Percentiles rank a stretch among this genome's conserved stretches.
Evolutionary conservation across 35 echinoderm and acorn worm species (phyloP).

Genomic region (Ophiothrix spiculata): DNA sequence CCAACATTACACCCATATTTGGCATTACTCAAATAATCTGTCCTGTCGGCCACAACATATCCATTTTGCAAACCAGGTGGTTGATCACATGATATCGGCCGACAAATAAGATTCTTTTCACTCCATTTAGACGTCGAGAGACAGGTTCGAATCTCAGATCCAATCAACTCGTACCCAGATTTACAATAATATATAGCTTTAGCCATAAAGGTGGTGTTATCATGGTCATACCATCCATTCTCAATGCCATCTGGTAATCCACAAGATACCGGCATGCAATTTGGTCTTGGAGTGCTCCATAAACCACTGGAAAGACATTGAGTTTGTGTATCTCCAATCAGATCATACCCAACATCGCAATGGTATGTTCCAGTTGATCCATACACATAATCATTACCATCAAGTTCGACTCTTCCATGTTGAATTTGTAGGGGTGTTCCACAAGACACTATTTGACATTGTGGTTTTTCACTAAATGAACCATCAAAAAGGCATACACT

Average conservation of each 20-base stretch:
- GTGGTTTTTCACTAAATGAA: constrained; percentile 10
- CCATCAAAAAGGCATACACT: constrained; percentile 39
- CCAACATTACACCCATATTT: constrained; percentile 32
- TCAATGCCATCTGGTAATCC: constrained; percentile 16
- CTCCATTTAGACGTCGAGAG: constrained; percentile 56
- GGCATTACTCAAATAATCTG: neutral
- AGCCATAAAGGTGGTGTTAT: constrained; percentile 9
- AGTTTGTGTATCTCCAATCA: neutral
- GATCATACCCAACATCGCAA: constrained; percentile 43
- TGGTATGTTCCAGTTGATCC: constrained; percentile 28
- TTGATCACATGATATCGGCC: constrained; percentile 19
- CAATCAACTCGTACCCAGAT: constrained; percentile 41
- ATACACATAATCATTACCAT: constrained; percentile 25
- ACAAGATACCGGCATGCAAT: constrained; percentile 48
- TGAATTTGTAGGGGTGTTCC: constrained; percentile 24
- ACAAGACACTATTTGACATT: constrained; percentile 36
- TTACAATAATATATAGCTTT: constrained; percentile 28
- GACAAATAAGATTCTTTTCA: constrained; percentile 10
- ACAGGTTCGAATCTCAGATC: constrained; percentile 24
- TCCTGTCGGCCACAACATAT: neutral
- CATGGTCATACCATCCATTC: constrained; percentile 19
- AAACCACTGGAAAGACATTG: constrained; percentile 29
- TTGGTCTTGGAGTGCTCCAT: constrained; percentile 37
- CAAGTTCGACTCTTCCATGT: neutral
- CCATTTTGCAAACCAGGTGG: constrained; percentile 15